Conservation (phyloP, 2,797 vertebrate genomes). For the Otolemur crassicaudatus region DNA sequence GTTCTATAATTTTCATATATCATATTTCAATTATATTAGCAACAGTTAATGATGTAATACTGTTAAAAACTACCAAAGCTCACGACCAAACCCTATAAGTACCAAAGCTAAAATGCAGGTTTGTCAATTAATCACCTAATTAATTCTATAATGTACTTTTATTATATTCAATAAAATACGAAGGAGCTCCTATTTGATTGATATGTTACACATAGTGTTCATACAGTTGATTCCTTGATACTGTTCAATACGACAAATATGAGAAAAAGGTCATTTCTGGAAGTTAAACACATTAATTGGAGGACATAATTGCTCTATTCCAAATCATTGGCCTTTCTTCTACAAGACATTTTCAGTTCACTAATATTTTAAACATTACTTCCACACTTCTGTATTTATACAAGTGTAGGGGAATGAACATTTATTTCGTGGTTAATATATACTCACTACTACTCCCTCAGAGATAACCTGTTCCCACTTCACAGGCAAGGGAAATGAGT, state of each 20-base stretch:
- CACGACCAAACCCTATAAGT: not conserved
- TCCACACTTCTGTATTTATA: not conserved
- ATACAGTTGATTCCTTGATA: not conserved
- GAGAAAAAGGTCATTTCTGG: slow-evolving; percentile 22
- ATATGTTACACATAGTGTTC: not conserved
- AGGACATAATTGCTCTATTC: not conserved
- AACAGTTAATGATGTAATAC: not conserved
- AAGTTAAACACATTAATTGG: not conserved
- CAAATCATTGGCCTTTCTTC: not conserved
- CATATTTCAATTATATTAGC: not conserved
- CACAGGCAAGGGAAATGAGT: not conserved
- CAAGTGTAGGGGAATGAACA: not conserved
- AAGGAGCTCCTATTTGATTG: not conserved
- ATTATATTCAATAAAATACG: not conserved
- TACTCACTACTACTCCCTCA: not conserved
- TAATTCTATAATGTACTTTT: not conserved
- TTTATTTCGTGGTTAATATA: not conserved
- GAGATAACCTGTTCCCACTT: not conserved
- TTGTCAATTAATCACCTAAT: not conserved
- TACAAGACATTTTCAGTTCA: not conserved
- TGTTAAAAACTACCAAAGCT: not conserved
- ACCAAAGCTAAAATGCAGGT: not conserved
- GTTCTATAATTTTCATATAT: not conserved
- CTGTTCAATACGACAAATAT: not conserved
- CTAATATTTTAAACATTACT: not conserved